Percentiles rank a stretch among this genome's conserved stretches.
These are phyloP conservation scores for Pegea sp. DNA, from an alignment of 23 tunicate species.

Conservation along the genomic window DNA sequence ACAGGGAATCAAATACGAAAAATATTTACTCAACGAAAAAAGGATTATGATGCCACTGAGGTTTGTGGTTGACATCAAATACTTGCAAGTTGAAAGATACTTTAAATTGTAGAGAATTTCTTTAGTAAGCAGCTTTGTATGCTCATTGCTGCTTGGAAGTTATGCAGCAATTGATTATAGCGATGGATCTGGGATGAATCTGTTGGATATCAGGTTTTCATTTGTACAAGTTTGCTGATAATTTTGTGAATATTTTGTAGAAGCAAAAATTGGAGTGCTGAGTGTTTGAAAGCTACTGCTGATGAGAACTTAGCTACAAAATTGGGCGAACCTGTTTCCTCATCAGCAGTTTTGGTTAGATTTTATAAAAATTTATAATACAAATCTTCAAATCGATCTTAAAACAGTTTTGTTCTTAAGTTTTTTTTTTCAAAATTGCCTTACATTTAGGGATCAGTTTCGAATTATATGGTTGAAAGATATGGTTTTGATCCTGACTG, in stretches of 20 bases:
- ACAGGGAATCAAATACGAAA: conserved; percentile 77
- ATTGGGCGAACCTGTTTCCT: conserved; percentile 62
- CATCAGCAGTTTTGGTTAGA: conserved; percentile 25
- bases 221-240: background rate
- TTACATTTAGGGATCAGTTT: conserved; percentile 25
- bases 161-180: conserved; percentile 76
- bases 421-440: background rate
- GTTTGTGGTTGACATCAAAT: conserved; percentile 1
- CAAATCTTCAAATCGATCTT: background rate
- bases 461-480: conserved; percentile 27
- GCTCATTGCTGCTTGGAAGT: conserved; percentile 51
- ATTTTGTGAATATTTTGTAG: conserved; percentile 9
- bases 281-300: conserved; percentile 23
- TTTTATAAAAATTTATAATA: background rate
- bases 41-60: conserved; percentile 58
- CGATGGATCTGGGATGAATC: conserved; percentile 92
- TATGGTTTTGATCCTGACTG: conserved; percentile 56
- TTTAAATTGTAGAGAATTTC: conserved; percentile 54
- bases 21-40: conserved; percentile 11
- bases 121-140: conserved; percentile 67
- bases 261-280: conserved; percentile 28
- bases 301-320: conserved; percentile 15
- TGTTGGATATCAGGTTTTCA: conserved; percentile 43
- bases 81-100: background rate
- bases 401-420: background rate